Evolutionary conservation across 2,113 vertebrate genomes (phyloP), one percentile per base, ranked within the genome.

Genomic region (Trichomycterus rosablanca): DNA sequence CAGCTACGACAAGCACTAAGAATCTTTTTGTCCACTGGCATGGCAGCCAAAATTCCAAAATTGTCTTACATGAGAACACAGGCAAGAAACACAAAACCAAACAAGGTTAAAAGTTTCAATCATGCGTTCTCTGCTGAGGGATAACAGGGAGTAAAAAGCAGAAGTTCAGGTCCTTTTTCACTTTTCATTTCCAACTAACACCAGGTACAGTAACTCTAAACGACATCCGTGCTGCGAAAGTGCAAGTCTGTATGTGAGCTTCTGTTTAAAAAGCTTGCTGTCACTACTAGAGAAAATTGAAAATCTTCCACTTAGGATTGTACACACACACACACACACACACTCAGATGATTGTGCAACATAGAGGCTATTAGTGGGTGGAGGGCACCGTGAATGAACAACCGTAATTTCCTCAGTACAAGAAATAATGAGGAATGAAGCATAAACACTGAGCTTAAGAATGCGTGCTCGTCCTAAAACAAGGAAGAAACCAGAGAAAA

Each of bases 401-500:
- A 60, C 62, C 35, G 20, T 61, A 59, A 74, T 74, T 70, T 74
- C 72, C 72, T 70, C 59, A 58, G 19, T 9, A 62, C 52, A 59
- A 58, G 34, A 28, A 53, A 52, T 40, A 39, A 54, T 57, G 53
- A 50, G 40, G 39, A 48, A 45, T 59, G 4, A 8, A 26, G 39
- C 26, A 40, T 73, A 70, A 73, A 73, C 66, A 73, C n/a, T n/a
- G n/a, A n/a, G n/a, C n/a, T n/a, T n/a, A n/a, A n/a, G n/a, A n/a
- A n/a, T n/a, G n/a, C n/a, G 23, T 43, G 19, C 32, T 28, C 39
- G 16, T 53, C 28, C 8, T 11, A 35, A 23, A 4, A 30, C 14
- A 23, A 50, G 44, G 12, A 55, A 34, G 45, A 45, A n/a, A n/a
- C n/a, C n/a, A n/a, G n/a, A n/a, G 26, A 43, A 42, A 48, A 14